Conservation (phyloP, 2,797 vertebrate species). For the Rhyacichthys aspro region DNA sequence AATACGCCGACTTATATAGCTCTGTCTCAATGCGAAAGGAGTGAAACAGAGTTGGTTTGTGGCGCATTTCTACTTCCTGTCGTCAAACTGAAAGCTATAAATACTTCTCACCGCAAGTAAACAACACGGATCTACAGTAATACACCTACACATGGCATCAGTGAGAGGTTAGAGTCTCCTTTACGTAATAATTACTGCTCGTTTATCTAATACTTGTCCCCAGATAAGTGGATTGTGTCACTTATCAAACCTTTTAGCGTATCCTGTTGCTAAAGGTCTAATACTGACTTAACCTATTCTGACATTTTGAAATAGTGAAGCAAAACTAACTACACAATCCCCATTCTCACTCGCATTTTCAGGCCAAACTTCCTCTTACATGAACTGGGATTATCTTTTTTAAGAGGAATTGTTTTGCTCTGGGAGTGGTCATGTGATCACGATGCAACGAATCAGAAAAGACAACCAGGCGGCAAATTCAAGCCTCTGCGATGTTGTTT, state of each 20-base stretch:
- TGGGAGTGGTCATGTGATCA: background rate
- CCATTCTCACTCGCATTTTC: slow-evolving; percentile 2
- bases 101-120: slow-evolving; percentile 49
- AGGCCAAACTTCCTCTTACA: background rate
- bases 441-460: background rate
- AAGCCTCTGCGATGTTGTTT: background rate
- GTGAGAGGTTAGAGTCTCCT: too few species aligned
- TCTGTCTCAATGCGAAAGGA: background rate
- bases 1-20: slow-evolving; percentile 21
- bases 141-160: too few species aligned
- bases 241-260: background rate
- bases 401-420: background rate
- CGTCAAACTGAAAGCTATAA: slow-evolving; percentile 20
- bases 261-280: background rate
- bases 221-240: background rate
- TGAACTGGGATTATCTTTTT: background rate
- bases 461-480: background rate
- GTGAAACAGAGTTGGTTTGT: slow-evolving; percentile 14
- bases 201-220: background rate
- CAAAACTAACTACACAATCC: slow-evolving; percentile 1
- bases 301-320: slow-evolving; percentile 7
- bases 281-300: background rate
- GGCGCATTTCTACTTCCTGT: slow-evolving; percentile 46
- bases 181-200: too few species aligned
- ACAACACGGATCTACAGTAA: too few species aligned